Base-by-base conservation (phyloP, 2,797 vertebrate genomes). In the Falco naumanni region DNA sequence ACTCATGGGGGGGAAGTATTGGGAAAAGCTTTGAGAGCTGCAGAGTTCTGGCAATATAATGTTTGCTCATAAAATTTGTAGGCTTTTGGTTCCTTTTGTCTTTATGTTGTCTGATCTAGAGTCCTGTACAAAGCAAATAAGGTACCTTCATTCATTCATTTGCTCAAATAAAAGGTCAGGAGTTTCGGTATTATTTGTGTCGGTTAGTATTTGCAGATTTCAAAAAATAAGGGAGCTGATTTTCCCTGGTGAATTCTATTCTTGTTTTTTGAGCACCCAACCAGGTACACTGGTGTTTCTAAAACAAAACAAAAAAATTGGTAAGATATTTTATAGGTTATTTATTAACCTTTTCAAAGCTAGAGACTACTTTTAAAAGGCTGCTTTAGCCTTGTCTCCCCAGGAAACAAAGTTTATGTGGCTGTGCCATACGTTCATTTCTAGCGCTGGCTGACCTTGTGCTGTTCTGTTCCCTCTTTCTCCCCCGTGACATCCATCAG, bases 71-170 rank as follows among this genome's bases (percentile, higher is more conserved):
- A 61, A 79, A 69, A 79, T 79, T 39, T 45, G 29, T 79, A 53
- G 22, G 45, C 31, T 76, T 87, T 85, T 91, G n/a, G 50, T 82
- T 79, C 13, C n/a, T 87, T 79, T 78, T 79, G 19, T 74, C n/a
- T 84, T 76, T 71, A 18, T 82, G 9, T 60, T 82, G 57, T 50
- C 37, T 76, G 15, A 47, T 57, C 18, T 66, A 22, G 47, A 65
- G 47, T 59, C 41, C 10, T 28, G 13, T 63, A 12, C 9, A 13
- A 16, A 82, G 17, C 3, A 75, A 56, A 70, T 77, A 16, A 16
- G 34, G 31, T 64, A 47, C 19, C 37, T 81, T 81, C 5, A 9
- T 71, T 17, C 5, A 9, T 71, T 20, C 13, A 34, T 50, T 87
- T 9, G 20, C 15, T 79, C 41, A 34, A 15, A 43, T 43, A 43